Percentiles rank a stretch among this genome's conserved stretches.
Evolutionary conservation across 2,113 vertebrate genomes (phyloP).

Genomic region (Nothoprocta pentlandii): DNA sequence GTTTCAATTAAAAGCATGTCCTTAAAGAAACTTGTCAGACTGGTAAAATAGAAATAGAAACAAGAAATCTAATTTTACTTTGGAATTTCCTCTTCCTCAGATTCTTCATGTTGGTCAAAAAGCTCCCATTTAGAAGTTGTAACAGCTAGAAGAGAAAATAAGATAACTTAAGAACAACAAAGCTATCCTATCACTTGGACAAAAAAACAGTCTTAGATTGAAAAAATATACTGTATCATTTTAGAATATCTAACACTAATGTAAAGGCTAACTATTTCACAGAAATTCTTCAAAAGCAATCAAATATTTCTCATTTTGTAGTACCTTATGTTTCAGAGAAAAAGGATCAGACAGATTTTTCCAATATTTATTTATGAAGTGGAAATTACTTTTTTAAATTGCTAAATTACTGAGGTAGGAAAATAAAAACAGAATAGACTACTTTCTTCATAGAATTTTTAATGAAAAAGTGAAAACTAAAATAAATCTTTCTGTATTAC

Average conservation of each 20-base stretch:
- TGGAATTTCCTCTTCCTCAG: slow-evolving; percentile 88
- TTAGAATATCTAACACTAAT: background rate
- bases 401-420: background rate
- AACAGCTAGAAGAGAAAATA: slow-evolving; percentile 82
- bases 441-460: background rate
- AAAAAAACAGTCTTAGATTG: background rate
- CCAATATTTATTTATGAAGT: background rate
- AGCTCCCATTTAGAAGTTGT: slow-evolving; percentile 98
- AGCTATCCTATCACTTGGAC: background rate
- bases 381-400: background rate
- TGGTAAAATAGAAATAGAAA: background rate
- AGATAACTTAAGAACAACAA: background rate
- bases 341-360: background rate
- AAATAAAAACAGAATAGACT: background rate
- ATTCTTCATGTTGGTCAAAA: slow-evolving; percentile 94
- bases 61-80: slow-evolving; percentile 77
- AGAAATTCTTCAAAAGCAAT: background rate
- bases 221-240: background rate
- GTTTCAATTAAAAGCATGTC: background rate
- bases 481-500: background rate
- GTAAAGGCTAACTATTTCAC: background rate
- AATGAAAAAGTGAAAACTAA: background rate
- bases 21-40: background rate
- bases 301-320: background rate
- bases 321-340: background rate